Percentiles rank a stretch among this genome's conserved stretches.
These are phyloP conservation scores for Notiomystis cincta DNA, from an alignment of 2,113 vertebrate species.

Conservation along the genomic window DNA sequence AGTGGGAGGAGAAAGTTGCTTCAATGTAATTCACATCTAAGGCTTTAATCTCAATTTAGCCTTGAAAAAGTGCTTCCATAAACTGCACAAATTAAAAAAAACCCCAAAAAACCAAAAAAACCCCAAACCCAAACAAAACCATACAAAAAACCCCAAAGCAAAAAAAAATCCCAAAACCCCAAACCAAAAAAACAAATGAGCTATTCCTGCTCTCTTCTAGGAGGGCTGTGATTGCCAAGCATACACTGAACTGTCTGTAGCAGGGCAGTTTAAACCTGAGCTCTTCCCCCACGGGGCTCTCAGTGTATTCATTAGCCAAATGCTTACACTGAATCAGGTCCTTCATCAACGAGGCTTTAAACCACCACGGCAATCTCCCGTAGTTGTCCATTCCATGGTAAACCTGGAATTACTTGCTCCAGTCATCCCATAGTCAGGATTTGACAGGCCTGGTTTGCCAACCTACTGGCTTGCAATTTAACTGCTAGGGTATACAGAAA, in stretches of 20 bases:
- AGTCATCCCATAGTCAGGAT: background rate
- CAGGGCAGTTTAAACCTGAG: background rate
- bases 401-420: slow-evolving; percentile 11
- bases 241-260: background rate
- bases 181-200: background rate
- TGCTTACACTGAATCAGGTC: background rate
- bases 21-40: background rate
- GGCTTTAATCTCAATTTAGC: slow-evolving; percentile 2
- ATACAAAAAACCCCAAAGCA: background rate
- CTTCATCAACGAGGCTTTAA: slow-evolving; percentile 12
- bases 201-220: background rate
- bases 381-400: background rate
- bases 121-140: background rate
- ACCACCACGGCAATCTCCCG: background rate
- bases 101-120: too few species aligned
- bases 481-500: background rate
- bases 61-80: background rate
- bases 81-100: background rate
- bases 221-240: background rate
- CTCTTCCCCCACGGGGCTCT: background rate
- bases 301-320: background rate
- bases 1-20: background rate
- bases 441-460: background rate
- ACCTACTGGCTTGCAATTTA: background rate
- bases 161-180: background rate